A percentile compares a stretch with the other conserved stretches of the same genome.
phyloP scores from a whole-genome alignment of 2,797 vertebrate species.

The Cossypha dichroa region DNA sequence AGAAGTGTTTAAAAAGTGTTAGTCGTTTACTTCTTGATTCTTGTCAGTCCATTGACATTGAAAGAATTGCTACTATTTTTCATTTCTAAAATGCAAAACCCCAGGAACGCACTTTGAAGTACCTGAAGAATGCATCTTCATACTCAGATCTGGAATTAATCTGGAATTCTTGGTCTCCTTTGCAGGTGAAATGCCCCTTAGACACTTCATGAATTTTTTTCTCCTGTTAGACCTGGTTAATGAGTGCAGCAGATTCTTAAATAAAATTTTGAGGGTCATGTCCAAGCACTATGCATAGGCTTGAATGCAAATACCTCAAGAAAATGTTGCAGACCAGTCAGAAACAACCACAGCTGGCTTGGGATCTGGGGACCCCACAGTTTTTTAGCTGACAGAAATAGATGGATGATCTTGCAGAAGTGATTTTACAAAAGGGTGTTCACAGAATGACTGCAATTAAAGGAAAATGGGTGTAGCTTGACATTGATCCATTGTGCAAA shows the following conservation, averaged over 20 bases:
- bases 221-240: background rate
- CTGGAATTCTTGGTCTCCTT: background rate
- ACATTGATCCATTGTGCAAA: background rate
- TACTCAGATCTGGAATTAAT: background rate
- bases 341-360: background rate
- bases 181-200: background rate
- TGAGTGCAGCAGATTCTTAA: background rate
- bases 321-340: background rate
- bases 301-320: background rate
- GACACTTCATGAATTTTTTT: background rate
- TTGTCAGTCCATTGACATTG: background rate
- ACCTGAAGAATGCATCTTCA: background rate
- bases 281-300: background rate
- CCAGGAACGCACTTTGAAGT: background rate
- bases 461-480: background rate
- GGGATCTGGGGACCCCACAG: background rate
- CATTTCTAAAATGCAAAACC: background rate
- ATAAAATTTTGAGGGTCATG: background rate
- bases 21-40: background rate
- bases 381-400: background rate
- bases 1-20: background rate
- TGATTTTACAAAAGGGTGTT: background rate
- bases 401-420: conserved; percentile 1
- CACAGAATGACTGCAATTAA: background rate
- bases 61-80: background rate